phyloP scores from a whole-genome alignment of 2,888 invertebrate species.

The Eucera pruinosa region DNA sequence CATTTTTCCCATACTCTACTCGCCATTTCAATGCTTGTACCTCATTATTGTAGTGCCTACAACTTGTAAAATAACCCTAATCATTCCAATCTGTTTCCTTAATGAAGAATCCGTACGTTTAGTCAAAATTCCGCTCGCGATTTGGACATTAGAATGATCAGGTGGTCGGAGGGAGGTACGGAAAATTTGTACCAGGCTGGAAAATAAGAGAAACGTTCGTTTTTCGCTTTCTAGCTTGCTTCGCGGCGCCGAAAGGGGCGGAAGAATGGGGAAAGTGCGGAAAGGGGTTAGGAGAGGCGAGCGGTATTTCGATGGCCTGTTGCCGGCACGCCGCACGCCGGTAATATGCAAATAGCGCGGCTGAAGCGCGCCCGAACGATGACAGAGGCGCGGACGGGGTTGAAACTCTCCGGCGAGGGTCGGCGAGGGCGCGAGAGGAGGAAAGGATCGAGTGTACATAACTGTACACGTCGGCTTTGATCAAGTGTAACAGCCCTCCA shows the following conservation, averaged over 20 bases:
- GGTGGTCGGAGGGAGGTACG: too few relatives aligned
- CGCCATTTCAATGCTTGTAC: too few relatives aligned
- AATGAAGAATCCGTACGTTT: too few relatives aligned
- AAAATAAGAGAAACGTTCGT: constrained; percentile 68
- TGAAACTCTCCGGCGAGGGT: constrained; percentile 31
- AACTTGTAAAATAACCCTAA: too few relatives aligned
- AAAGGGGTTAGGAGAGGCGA: constrained; percentile 5
- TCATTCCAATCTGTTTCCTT: too few relatives aligned
- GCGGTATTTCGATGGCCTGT: constrained; percentile 77
- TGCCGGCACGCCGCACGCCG: constrained; percentile 75
- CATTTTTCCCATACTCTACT: too few relatives aligned
- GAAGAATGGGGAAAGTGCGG: constrained; percentile 19
- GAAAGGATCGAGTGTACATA: constrained; percentile 70
- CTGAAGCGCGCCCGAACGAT: constrained; percentile 73
- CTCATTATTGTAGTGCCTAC: too few relatives aligned
- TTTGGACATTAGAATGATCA: too few relatives aligned
- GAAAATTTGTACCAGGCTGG: constrained; percentile 77
- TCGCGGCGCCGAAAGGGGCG: constrained; percentile 47
- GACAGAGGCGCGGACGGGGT: constrained; percentile 67
- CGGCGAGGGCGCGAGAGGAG: constrained; percentile 49
- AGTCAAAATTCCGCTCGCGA: too few relatives aligned
- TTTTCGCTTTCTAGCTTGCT: constrained; percentile 68
- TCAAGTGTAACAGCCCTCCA: constrained; percentile 73
- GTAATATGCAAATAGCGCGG: constrained; percentile 81
- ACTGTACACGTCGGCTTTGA: constrained; percentile 75